Evolutionary conservation across 2,797 vertebrate genomes (phyloP), one percentile per base, ranked within the genome.

Genomic region (Enteromius argenteus): DNA sequence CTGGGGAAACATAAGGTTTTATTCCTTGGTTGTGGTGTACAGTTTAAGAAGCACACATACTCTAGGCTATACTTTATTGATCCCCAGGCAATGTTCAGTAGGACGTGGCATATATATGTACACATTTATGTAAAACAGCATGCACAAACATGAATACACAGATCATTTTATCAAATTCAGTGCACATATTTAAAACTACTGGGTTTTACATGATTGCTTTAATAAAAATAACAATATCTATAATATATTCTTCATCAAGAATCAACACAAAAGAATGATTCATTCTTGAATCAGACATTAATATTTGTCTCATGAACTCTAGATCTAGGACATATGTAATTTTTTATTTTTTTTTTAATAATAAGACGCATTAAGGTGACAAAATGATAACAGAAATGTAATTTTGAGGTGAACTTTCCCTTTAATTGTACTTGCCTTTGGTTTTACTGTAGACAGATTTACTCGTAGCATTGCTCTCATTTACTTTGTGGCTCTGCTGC

Each of bases 1-100:
- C 23, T 60, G 27, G 39, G 68, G 79, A 81, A 71, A 81, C 68
- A 73, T 81, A 81, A 46, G 68, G 53, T 62, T 81, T 23, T 60
- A 72, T 81, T 60, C 1, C 67, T 32, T 19, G 3, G 56, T 32
- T 80, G 15, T 58, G 66, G 5, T 80, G 10, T 72, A 44, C 17
- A 44, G 37, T 78, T 78, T 62, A 21, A 78, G 27, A 72, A 72
- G 15, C 5, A 62, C 21, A 32, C 67, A 46, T 62, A 62, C 56
- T 27, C 10, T 1, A 74, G 27, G 30, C 44, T 42, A 8, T 42
- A 14, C 5, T 58, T 80, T 30, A 27, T 14, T 27, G 35, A 56
- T 69, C 46, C 46, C 66, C 67, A 58, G 30, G 14, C 1, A 49
- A 46, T 11, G 2, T 79, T 79, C 27, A 46, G 58, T 13, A 46